A percentile compares a stretch with the other conserved stretches of the same genome.
These are phyloP conservation scores for Trimorus sp. DNA, from an alignment of 2,888 invertebrate species.

Conservation along the genomic window DNA sequence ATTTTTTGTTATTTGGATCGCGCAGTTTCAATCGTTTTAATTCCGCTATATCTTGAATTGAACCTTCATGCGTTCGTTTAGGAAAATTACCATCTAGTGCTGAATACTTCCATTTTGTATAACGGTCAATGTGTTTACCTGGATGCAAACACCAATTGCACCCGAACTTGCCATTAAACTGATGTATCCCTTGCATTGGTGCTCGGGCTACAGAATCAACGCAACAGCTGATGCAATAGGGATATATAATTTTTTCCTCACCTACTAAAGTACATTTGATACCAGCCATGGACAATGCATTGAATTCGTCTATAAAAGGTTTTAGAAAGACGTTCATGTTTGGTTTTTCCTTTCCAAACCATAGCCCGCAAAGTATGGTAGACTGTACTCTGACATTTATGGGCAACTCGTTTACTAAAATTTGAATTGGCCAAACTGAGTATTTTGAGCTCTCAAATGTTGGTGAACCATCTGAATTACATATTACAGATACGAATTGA, in stretches of 20 bases:
- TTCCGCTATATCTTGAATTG: neutral
- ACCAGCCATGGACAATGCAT: constrained; percentile 38
- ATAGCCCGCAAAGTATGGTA: constrained; percentile 43
- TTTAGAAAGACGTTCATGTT: constrained; percentile 49
- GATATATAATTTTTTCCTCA: constrained; percentile 26
- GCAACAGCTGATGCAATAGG: constrained; percentile 38
- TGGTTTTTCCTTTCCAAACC: constrained; percentile 47
- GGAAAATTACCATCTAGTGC: constrained; percentile 2
- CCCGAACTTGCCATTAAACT: constrained; percentile 38
- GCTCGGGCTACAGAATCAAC: constrained; percentile 58
- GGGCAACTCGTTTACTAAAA: constrained; percentile 36
- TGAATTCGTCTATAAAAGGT: constrained; percentile 43
- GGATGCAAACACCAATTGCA: constrained; percentile 49
- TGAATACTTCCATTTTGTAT: neutral
- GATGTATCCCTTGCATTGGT: constrained; percentile 27
- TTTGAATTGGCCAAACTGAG: constrained; percentile 45
- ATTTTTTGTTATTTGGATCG: neutral
- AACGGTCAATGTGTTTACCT: constrained; percentile 1
- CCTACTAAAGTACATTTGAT: constrained; percentile 38
- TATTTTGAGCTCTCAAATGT: constrained; percentile 25
- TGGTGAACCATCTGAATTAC: constrained; percentile 46
- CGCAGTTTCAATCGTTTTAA: neutral
- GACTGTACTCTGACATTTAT: constrained; percentile 25
- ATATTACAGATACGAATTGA: constrained; percentile 20
- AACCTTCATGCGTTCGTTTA: constrained; percentile 18